A percentile compares a stretch with the other conserved stretches of the same genome.
These are phyloP conservation scores for Bombus balteatus DNA, from an alignment of 1,140 invertebrate genomes.

Conservation along the genomic window DNA sequence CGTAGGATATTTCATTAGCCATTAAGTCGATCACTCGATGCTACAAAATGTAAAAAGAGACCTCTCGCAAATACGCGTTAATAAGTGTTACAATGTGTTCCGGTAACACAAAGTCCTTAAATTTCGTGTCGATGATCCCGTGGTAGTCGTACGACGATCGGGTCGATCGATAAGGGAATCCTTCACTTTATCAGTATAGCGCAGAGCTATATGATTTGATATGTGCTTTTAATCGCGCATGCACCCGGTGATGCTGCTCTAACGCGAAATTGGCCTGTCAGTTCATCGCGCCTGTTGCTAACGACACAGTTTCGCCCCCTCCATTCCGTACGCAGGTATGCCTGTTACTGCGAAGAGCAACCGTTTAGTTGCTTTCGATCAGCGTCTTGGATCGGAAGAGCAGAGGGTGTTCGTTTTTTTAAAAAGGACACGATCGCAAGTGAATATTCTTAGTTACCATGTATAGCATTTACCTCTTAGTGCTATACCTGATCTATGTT, in stretches of 20 bases:
- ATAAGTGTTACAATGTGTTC: too few relatives aligned
- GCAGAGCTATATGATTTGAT: background rate
- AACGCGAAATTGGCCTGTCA: slow-evolving; percentile 38
- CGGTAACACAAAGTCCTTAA: background rate
- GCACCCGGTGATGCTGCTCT: slow-evolving; percentile 1
- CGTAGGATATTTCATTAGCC: too few relatives aligned
- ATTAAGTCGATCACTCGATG: too few relatives aligned
- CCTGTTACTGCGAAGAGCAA: slow-evolving; percentile 26
- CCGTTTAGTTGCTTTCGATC: slow-evolving; percentile 28
- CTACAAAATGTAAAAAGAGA: background rate
- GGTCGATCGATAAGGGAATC: background rate
- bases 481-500: background rate
- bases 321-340: slow-evolving; percentile 18
- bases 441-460: background rate
- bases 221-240: slow-evolving; percentile 22
- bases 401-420: background rate
- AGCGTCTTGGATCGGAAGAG: background rate
- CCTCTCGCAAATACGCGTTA: background rate
- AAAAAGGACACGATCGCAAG: background rate
- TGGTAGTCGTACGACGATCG: background rate
- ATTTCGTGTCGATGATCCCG: background rate
- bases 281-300: slow-evolving; percentile 43
- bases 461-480: background rate
- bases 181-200: background rate
- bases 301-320: slow-evolving; percentile 18